Percentiles rank a stretch among this genome's conserved stretches.
phyloP scores from a whole-genome alignment of 2,888 invertebrate species.

The Drosophila recens region DNA sequence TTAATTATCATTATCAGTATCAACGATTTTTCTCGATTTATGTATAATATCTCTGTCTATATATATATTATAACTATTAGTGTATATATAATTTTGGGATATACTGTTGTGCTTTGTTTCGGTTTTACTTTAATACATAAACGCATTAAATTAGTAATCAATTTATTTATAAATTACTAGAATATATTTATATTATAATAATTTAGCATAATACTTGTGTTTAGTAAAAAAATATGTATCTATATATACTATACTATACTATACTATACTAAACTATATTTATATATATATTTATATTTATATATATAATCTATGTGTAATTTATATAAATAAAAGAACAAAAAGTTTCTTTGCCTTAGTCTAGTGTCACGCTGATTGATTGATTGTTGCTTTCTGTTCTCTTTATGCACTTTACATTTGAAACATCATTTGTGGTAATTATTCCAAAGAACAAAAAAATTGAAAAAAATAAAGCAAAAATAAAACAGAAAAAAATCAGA shows the following conservation, averaged over 20 bases:
- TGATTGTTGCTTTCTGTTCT: constrained; percentile 16
- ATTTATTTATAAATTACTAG: constrained; percentile 42
- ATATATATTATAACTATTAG: constrained; percentile 36
- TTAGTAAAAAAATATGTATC: constrained; percentile 33
- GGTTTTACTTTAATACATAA: constrained; percentile 40
- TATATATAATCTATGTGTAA: constrained; percentile 23
- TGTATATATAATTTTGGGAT: constrained; percentile 42
- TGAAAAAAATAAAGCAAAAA: constrained; percentile 12
- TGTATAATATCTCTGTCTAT: constrained; percentile 23
- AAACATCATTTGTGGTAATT: constrained; percentile 3
- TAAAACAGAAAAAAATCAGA: constrained; percentile 10
- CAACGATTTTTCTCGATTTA: constrained; percentile 14
- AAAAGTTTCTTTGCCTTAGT: constrained; percentile 54
- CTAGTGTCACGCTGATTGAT: constrained; percentile 43
- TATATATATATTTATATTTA: constrained; percentile 24
- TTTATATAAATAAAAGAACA: constrained; percentile 49
- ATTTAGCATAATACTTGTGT: constrained; percentile 43
- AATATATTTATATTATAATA: constrained; percentile 32
- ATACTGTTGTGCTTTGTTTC: constrained; percentile 34
- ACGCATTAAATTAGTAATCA: constrained; percentile 37
- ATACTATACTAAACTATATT: no score
- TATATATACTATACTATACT: constrained; percentile 21
- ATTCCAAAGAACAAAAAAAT: constrained; percentile 16
- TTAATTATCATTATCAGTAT: constrained; percentile 29
- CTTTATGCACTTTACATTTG: constrained; percentile 16